phyloP scores from a whole-genome alignment of 2,888 invertebrate species.

The Machimus atricapillus region DNA sequence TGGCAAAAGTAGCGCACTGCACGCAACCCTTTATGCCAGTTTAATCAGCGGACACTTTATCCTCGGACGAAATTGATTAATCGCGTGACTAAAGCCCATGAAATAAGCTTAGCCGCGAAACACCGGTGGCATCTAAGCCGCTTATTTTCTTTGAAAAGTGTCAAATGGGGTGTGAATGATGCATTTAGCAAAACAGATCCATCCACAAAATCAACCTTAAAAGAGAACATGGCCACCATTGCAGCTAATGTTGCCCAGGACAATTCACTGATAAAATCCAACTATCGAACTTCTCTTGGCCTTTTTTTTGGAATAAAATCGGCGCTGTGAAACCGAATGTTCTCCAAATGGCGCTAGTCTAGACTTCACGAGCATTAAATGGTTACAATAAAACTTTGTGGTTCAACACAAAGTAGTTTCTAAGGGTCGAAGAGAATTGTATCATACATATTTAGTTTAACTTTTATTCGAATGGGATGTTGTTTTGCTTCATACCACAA shows the following conservation, averaged over 20 bases:
- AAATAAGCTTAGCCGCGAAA: background rate
- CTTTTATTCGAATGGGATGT: background rate
- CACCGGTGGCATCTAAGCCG: background rate
- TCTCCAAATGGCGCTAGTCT: background rate
- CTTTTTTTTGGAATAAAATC: background rate
- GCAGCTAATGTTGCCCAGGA: background rate
- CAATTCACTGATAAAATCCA: background rate
- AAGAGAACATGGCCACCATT: background rate
- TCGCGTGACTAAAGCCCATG: background rate
- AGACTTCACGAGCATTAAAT: background rate
- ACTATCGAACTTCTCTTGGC: background rate
- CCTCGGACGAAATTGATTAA: background rate
- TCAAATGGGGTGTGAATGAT: constrained; percentile 20
- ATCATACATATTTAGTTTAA: background rate
- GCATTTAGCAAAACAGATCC: constrained; percentile 16
- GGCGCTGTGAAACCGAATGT: background rate
- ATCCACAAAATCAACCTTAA: background rate
- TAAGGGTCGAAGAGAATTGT: background rate
- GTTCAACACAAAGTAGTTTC: background rate
- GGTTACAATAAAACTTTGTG: background rate
- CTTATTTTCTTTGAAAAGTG: background rate
- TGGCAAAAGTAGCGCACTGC: background rate
- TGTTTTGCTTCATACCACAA: background rate
- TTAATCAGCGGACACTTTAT: constrained; percentile 27
- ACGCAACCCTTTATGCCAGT: constrained; percentile 27